These are phyloP conservation scores for Puma concolor DNA, from an alignment of 2,113 vertebrate species.

Conservation along the genomic window DNA sequence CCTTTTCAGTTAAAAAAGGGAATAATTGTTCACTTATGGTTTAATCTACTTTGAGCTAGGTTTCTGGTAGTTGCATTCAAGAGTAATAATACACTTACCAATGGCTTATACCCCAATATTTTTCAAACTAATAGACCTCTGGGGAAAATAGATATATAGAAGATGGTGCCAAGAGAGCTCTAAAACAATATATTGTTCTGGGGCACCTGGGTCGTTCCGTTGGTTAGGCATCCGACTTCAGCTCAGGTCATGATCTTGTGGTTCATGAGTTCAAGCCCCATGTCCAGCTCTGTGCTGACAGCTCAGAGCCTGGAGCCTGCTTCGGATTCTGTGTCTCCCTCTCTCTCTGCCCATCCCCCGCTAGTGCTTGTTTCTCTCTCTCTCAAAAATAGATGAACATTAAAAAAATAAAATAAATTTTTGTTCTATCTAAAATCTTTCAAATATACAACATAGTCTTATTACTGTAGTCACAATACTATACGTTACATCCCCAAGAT, in stretches of 20 bases:
- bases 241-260: too few species aligned
- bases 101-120: background rate
- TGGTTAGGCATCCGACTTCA: too few species aligned
- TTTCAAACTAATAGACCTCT: constrained; percentile 24
- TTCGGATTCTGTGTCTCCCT: too few species aligned
- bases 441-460: background rate
- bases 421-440: constrained; percentile 14
- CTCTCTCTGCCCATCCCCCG: too few species aligned
- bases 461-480: background rate
- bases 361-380: too few species aligned
- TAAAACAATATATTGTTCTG: background rate
- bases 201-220: too few species aligned
- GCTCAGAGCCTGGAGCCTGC: too few species aligned
- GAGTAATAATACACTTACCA: background rate
- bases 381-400: too few species aligned
- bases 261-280: too few species aligned
- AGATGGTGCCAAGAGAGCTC: background rate
- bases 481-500: background rate
- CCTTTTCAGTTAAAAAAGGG: background rate
- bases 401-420: too few species aligned
- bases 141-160: background rate
- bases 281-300: too few species aligned
- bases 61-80: background rate
- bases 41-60: background rate
- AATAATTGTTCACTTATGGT: constrained; percentile 18